Base-by-base conservation (phyloP, 2,888 invertebrate genomes). In the Nomada fabriciana region DNA sequence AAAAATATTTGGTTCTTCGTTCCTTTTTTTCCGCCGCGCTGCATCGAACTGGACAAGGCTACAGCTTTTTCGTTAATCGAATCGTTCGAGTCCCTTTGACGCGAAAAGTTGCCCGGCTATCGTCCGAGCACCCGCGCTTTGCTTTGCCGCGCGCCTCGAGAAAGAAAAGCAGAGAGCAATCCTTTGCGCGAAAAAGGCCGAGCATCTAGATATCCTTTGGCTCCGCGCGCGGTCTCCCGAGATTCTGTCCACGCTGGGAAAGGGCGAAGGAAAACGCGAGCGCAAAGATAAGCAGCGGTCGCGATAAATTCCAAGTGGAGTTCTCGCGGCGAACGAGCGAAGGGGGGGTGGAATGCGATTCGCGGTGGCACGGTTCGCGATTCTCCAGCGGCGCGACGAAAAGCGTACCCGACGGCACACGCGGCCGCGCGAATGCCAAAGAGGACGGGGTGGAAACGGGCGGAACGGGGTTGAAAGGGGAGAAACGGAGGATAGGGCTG, bases 1-100 rank as follows among this genome's bases (percentile, higher is more conserved):
- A 77, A 82, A 82, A 80, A 80, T 67, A 82, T 80, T 64, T 59
- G 47, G 10, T 20, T 73, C 23, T 11, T 65, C 47, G 42, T n/a
- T 57, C 11, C 25, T 7, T 57, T 36, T 63, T 29, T 11, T 23
- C 13, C 2, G 36, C 36, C 5, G 36, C 36, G 36, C 36, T 36
- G 36, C 36, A 5, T 36, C 36, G 36, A 9, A 7, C 36, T 7
- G 36, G 36, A 36, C 36, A 36, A 36, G 36, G 36, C 36, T 36
- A 7, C 36, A 36, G 36, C 25, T 57, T 57, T 23, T 57, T 57
- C 25, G 7, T 53, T 23, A 13, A 7, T 15, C 5, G 10, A 13
- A 23, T 23, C 13, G 20, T 1, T 2, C 60, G 36, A n/a, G 23
- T 11, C 57, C 15, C 47, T 47, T 47, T 47, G 47, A 13, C 47